phyloP scores from a whole-genome alignment of 2,797 vertebrate species.

The Sternotherus odoratus region DNA sequence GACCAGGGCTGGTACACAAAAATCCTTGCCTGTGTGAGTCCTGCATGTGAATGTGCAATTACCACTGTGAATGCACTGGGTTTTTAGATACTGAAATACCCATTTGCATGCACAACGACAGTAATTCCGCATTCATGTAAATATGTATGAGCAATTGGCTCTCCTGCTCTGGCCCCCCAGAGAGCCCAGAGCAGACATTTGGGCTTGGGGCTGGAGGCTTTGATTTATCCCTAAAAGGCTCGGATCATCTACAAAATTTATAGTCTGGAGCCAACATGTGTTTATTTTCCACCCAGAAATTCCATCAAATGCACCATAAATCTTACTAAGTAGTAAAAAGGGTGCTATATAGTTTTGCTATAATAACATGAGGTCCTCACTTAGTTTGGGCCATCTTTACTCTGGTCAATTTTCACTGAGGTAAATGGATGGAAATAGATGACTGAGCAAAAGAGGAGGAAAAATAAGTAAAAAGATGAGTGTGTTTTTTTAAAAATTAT shows the following conservation, averaged over 20 bases:
- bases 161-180: slow-evolving; percentile 21
- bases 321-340: background rate
- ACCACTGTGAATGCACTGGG: background rate
- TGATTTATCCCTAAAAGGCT: background rate
- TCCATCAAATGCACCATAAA: slow-evolving; percentile 23
- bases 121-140: background rate
- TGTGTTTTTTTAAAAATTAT: background rate
- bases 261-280: slow-evolving; percentile 3
- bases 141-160: slow-evolving; percentile 58
- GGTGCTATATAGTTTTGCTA: background rate
- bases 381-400: background rate
- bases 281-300: background rate
- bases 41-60: background rate
- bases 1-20: background rate
- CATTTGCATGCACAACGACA: background rate
- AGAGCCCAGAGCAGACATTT: slow-evolving; percentile 7
- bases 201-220: background rate
- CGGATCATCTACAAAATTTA: background rate
- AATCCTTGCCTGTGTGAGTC: background rate
- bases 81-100: background rate
- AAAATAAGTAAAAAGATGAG: background rate
- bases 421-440: background rate
- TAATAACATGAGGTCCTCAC: background rate
- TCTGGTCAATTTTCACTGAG: background rate
- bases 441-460: background rate